Percentiles rank a stretch among this genome's conserved stretches.
Evolutionary conservation across 2,113 vertebrate species (phyloP).

Genomic region (Hystrix cristata): DNA sequence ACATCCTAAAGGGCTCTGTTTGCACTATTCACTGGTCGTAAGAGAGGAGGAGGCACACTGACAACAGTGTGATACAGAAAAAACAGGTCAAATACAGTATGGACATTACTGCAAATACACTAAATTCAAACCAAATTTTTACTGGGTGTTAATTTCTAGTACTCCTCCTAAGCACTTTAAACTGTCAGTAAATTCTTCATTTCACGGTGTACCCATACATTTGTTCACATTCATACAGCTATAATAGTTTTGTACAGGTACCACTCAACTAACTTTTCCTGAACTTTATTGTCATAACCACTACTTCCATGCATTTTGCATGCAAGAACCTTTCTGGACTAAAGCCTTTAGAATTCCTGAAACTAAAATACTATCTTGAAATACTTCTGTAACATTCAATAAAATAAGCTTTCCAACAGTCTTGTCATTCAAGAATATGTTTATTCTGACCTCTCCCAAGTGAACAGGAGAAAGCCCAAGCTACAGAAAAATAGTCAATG

Average conservation of each 20-base stretch:
- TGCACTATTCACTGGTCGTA: background rate
- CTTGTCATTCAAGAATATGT: constrained; percentile 32
- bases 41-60: rapidly evolving
- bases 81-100: background rate
- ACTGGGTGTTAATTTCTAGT: background rate
- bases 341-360: background rate
- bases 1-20: background rate
- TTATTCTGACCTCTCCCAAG: background rate
- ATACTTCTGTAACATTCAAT: constrained; percentile 17
- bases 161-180: background rate
- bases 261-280: constrained; percentile 40
- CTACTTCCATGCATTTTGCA: constrained; percentile 40
- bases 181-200: constrained; percentile 6
- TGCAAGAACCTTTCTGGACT: background rate
- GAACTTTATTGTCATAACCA: constrained; percentile 34
- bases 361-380: constrained; percentile 56
- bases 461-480: background rate
- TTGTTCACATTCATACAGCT: background rate
- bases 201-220: background rate
- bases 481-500: background rate
- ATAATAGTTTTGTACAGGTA: background rate
- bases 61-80: background rate
- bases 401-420: constrained; percentile 44
- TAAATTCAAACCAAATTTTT: constrained; percentile 34
- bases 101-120: background rate